Conservation (phyloP, 2,888 invertebrate species). For the Pyrgus malvae region DNA sequence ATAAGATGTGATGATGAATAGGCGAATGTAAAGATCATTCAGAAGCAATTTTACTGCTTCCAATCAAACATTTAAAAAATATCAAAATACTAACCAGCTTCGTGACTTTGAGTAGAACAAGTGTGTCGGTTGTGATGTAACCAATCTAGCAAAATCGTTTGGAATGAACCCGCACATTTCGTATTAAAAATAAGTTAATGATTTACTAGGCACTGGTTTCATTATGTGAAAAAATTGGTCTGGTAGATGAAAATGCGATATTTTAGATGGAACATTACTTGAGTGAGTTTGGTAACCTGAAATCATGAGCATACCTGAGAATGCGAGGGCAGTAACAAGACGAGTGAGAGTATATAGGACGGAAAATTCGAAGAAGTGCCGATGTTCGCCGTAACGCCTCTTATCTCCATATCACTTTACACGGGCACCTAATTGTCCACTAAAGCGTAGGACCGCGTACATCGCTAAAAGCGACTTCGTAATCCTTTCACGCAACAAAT, state of each 20-base stretch:
- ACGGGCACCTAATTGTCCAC: conserved; percentile 67
- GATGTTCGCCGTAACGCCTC: conserved; percentile 60
- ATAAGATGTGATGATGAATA: no score
- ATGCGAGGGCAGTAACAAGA: conserved; percentile 59
- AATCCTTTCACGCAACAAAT: conserved; percentile 74
- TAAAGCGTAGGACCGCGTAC: conserved; percentile 59
- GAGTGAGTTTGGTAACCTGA: neutral
- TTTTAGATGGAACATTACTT: neutral
- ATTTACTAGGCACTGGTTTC: no score
- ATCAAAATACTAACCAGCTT: no score
- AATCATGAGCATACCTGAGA: conserved; percentile 59
- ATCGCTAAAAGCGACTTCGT: conserved; percentile 65
- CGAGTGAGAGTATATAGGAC: conserved; percentile 69
- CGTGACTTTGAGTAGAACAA: no score
- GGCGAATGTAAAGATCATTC: no score
- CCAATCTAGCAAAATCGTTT: conserved; percentile 8
- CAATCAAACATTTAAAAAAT: no score
- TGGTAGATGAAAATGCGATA: no score
- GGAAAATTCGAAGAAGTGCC: conserved; percentile 69
- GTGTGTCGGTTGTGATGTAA: conserved; percentile 20
- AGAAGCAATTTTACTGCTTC: no score
- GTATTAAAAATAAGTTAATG: no score
- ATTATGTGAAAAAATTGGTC: no score
- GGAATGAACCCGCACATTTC: conserved; percentile 7
- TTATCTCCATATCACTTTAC: conserved; percentile 79